These are phyloP conservation scores for Drosophila melanosoma DNA, from an alignment of 2,888 invertebrate species.

Conservation along the genomic window DNA sequence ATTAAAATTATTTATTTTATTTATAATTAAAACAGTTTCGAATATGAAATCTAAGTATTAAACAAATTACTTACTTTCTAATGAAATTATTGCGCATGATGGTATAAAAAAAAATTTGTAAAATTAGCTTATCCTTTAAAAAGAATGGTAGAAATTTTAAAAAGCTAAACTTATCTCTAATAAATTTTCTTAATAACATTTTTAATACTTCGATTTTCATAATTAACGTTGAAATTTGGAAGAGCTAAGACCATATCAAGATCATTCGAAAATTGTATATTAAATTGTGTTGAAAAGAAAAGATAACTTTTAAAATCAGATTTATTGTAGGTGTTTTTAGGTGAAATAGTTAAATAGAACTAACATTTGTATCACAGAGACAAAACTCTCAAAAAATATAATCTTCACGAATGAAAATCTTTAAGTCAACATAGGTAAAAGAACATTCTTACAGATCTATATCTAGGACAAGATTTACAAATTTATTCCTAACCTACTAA, in stretches of 20 bases:
- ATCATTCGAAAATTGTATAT: background rate
- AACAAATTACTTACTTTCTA: background rate
- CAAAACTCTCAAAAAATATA: background rate
- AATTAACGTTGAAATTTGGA: background rate
- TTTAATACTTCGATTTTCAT: background rate
- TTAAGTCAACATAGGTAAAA: too few species aligned
- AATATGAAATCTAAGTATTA: background rate
- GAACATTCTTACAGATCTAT: too few species aligned
- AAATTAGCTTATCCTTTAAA: background rate
- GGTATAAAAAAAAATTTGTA: background rate
- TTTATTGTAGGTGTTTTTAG: background rate
- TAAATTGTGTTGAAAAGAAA: background rate
- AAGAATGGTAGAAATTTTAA: background rate
- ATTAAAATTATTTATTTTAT: background rate
- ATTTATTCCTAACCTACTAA: background rate
- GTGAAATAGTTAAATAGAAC: background rate
- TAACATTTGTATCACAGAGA: background rate
- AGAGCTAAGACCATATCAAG: background rate
- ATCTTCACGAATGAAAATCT: background rate
- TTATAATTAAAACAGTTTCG: background rate
- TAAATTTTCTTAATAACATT: background rate
- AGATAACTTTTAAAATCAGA: background rate
- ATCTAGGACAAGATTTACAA: background rate
- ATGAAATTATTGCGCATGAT: background rate
- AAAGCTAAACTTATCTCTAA: background rate